Evolutionary conservation across 2,888 invertebrate species (phyloP).

Genomic region (Cheilosia vulpina): DNA sequence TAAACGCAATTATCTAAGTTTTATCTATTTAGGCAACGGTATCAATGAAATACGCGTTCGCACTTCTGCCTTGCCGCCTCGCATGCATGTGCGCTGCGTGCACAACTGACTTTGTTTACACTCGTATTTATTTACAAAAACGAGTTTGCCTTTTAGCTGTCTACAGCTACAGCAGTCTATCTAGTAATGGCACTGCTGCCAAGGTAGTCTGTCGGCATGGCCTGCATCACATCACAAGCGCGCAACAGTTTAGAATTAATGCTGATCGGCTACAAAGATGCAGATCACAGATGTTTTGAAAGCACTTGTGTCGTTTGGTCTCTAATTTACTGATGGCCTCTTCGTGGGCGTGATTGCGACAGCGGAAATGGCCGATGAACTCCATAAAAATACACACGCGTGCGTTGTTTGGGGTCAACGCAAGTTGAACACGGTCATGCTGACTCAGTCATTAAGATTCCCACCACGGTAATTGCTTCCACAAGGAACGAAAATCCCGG

Average conservation of each 20-base stretch:
- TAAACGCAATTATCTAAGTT: slow-evolving; percentile 17
- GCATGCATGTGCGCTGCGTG: background rate
- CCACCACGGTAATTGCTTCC: slow-evolving; percentile 32
- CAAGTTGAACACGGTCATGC: slow-evolving; percentile 18
- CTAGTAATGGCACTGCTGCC: slow-evolving; percentile 9
- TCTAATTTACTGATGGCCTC: slow-evolving; percentile 18
- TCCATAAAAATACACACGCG: background rate
- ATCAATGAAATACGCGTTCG: slow-evolving; percentile 37
- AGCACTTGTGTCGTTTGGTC: slow-evolving; percentile 36
- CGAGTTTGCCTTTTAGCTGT: slow-evolving; percentile 43
- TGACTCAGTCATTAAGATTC: slow-evolving; percentile 58
- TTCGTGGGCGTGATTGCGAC: slow-evolving; percentile 38
- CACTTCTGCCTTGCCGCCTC: slow-evolving; percentile 10
- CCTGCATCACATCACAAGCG: slow-evolving; percentile 42
- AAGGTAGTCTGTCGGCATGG: slow-evolving; percentile 20
- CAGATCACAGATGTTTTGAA: slow-evolving; percentile 20
- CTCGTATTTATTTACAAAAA: slow-evolving; percentile 12
- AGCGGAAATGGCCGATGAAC: slow-evolving; percentile 61
- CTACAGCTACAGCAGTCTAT: background rate
- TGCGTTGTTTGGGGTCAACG: slow-evolving; percentile 39
- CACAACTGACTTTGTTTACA: background rate
- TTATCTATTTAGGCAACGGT: slow-evolving; percentile 47
- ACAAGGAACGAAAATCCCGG: slow-evolving; percentile 30
- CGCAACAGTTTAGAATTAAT: slow-evolving; percentile 40
- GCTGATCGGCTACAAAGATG: slow-evolving; percentile 4